Conservation (phyloP, 2,113 vertebrate genomes). For the Ancistrus triradiatus region DNA sequence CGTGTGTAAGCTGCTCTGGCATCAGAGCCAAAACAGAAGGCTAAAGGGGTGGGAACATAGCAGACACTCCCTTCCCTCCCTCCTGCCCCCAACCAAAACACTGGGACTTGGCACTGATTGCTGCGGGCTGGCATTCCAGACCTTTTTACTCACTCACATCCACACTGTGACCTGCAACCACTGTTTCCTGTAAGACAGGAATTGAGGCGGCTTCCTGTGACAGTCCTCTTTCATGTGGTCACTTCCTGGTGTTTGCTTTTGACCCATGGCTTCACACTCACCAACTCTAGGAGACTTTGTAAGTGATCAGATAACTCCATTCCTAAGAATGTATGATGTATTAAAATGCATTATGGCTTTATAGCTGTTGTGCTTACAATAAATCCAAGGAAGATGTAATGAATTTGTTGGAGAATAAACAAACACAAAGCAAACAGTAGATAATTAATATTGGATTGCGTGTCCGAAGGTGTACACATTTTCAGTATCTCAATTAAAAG, state of each 20-base stretch:
- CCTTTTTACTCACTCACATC: constrained; percentile 32
- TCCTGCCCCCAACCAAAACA: background rate
- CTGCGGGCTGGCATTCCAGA: constrained; percentile 45
- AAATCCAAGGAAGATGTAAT: too few species aligned
- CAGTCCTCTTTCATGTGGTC: constrained; percentile 73
- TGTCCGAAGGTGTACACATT: too few species aligned
- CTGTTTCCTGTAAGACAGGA: constrained; percentile 72
- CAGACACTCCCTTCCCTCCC: constrained; percentile 6
- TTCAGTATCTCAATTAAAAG: too few species aligned
- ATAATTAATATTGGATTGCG: too few species aligned
- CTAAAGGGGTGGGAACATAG: constrained; percentile 20
- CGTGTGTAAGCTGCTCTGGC: constrained; percentile 28
- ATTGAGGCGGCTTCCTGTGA: constrained; percentile 68
- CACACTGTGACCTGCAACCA: constrained; percentile 46
- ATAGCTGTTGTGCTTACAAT: too few species aligned
- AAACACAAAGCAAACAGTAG: too few species aligned
- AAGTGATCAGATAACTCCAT: too few species aligned
- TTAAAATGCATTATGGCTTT: too few species aligned
- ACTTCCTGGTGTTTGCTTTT: constrained; percentile 68
- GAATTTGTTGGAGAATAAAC: too few species aligned
- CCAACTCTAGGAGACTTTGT: too few species aligned
- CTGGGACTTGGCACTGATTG: constrained; percentile 19
- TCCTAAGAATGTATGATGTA: too few species aligned
- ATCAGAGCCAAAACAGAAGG: constrained; percentile 41
- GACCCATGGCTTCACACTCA: constrained; percentile 20